Percentiles rank a stretch among this genome's conserved stretches.
phyloP scores from a whole-genome alignment of 2,113 vertebrate species.

The Lepus europaeus region DNA sequence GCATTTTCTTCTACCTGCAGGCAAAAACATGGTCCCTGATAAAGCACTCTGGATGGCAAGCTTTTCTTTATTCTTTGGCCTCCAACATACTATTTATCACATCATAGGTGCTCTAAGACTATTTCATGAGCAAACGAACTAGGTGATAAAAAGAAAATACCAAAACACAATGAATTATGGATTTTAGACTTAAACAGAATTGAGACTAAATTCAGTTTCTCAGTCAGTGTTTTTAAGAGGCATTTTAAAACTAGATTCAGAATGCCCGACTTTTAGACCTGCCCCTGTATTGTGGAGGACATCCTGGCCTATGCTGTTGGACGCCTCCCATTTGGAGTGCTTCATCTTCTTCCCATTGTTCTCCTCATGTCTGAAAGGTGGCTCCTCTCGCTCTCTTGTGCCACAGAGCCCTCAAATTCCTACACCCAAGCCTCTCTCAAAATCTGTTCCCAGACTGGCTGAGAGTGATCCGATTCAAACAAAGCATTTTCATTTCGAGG shows the following conservation, averaged over 20 bases:
- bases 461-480: not conserved
- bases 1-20: not conserved
- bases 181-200: conserved; percentile 23
- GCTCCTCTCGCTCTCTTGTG: not conserved
- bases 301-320: not conserved
- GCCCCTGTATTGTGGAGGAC: not conserved
- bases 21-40: not conserved
- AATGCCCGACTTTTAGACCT: not conserved
- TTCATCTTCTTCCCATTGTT: not conserved
- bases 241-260: conserved; percentile 44
- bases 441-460: not conserved
- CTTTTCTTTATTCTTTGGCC: not conserved
- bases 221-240: not conserved
- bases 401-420: not conserved
- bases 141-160: not conserved
- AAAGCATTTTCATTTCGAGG: not conserved
- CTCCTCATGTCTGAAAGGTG: not conserved
- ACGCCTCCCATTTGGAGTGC: not conserved
- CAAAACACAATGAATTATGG: not conserved
- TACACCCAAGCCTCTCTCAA: not conserved
- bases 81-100: not conserved
- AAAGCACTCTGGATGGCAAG: not conserved
- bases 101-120: not conserved
- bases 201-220: conserved; percentile 36
- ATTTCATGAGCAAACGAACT: not conserved